Base-by-base conservation (phyloP, 2,113 vertebrate genomes). In the Cyphomyrus discorhynchus region DNA sequence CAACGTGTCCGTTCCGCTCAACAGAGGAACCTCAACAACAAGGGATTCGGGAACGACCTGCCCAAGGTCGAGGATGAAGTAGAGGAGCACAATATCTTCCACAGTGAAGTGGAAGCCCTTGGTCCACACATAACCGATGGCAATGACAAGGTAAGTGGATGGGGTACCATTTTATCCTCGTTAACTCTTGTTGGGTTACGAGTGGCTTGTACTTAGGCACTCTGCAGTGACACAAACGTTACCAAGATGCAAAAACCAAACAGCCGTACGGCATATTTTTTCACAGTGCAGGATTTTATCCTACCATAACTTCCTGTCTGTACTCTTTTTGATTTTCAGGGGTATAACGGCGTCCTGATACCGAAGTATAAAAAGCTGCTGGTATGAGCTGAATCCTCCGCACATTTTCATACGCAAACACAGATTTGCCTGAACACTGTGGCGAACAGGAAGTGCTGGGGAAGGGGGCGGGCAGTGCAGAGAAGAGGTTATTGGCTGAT, bases 1-100 rank as follows among this genome's bases (percentile, higher is more conserved):
- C 5, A 35, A 35, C 21, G 10, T 35, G 5, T 87, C 27, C 8
- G 13, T 35, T 87, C 2, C 13, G 1, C 3, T 53, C 19, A 2
- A 62, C 52, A 99, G 98, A 96, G 96, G 1, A 94, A 92, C 0
- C 90, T 99, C 89, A 96, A 93, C 90, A 95, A 93, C 94, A 97
- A 97, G 91, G 93, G 95, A 91, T 99, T 98, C 0, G 98, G 97
- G 50, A 97, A 97, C 0, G 98, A 99, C 92, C 94, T 99, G 89
- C 97, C 97, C 0, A 93, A 96, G 13, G 96, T 99, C 90, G 98
- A 98, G 90, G 96, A 96, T 19, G 97, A 99, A 89, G 96, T 99
- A 70, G 98, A 98, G 86, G 97, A 98, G 42, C 98, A 99, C 95
- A 99, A 98, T 93, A 97, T 99, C 94, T 98, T 99, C 92, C 97